Conservation (phyloP, 2,113 vertebrate genomes). For the Oreotragus oreotragus region DNA sequence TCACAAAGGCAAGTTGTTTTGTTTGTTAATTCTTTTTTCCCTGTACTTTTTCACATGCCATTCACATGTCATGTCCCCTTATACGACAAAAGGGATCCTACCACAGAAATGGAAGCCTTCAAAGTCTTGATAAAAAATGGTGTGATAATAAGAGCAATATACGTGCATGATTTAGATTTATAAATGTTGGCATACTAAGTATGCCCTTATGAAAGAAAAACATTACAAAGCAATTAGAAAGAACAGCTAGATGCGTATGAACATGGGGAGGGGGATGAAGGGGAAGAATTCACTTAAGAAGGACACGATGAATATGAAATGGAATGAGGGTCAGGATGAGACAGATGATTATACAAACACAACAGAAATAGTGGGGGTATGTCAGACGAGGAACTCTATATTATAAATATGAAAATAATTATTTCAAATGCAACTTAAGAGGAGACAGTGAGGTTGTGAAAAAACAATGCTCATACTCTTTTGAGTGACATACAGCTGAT, state of each 20-base stretch:
- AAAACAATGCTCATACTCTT: conserved; percentile 54
- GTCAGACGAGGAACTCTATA: not conserved
- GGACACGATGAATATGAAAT: conserved; percentile 6
- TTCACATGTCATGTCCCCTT: not conserved
- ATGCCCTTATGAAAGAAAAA: conserved; percentile 68
- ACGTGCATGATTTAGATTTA: not conserved
- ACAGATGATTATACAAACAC: not conserved
- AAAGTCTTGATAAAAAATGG: conserved; percentile 40
- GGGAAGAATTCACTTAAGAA: conserved; percentile 59
- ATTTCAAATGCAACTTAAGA: conserved; percentile 19
- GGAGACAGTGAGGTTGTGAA: conserved; percentile 32
- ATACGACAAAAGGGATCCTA: not conserved
- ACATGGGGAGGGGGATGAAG: not conserved
- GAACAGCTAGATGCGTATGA: not conserved
- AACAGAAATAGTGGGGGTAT: not conserved
- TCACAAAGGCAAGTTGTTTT: not conserved
- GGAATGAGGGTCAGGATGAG: conserved; percentile 29
- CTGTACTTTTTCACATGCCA: conserved; percentile 39
- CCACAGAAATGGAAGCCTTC: conserved; percentile 34
- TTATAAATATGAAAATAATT: not conserved
- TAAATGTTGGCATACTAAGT: conserved; percentile 45
- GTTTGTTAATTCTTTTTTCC: not conserved
- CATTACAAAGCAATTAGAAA: not conserved
- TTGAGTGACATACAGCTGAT: conserved; percentile 73
- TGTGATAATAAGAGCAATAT: not conserved